These are phyloP conservation scores for Orthosia gracilis DNA, from an alignment of 2,888 invertebrate genomes.

Conservation along the genomic window DNA sequence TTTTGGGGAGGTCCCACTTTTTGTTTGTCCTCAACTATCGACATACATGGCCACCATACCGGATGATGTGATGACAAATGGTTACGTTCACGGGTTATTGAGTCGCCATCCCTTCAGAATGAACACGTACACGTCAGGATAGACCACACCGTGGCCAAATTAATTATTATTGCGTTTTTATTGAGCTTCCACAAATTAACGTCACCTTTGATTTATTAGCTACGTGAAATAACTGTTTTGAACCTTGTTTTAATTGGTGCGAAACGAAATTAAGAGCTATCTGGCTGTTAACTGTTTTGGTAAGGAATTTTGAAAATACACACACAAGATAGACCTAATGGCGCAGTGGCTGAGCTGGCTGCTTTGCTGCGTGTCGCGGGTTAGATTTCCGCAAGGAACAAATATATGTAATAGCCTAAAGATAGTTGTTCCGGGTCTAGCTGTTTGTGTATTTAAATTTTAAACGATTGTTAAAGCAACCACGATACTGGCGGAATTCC, in stretches of 20 bases:
- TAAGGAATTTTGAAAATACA: neutral
- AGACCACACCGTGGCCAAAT: constrained; percentile 84
- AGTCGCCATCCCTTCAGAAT: constrained; percentile 79
- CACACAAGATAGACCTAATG: neutral
- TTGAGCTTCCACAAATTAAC: constrained; percentile 63
- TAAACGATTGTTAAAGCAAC: no score
- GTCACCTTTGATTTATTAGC: constrained; percentile 69
- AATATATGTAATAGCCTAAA: no score
- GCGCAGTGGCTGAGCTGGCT: no score
- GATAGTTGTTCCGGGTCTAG: no score
- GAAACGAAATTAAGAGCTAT: constrained; percentile 8
- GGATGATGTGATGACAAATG: constrained; percentile 89
- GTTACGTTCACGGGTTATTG: constrained; percentile 87
- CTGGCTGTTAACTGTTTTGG: neutral
- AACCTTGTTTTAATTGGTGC: constrained; percentile 31
- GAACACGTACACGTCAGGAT: constrained; percentile 77
- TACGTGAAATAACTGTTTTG: constrained; percentile 27
- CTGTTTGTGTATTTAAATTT: no score
- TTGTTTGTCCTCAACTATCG: constrained; percentile 24
- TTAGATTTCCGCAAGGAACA: no score
- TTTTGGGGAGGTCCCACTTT: constrained; percentile 42
- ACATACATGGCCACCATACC: constrained; percentile 77
- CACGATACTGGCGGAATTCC: no score
- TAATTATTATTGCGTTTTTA: constrained; percentile 65
- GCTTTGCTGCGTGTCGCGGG: no score